Evolutionary conservation across 2,797 vertebrate species (phyloP).

Genomic region (Micromesistius poutassou): DNA sequence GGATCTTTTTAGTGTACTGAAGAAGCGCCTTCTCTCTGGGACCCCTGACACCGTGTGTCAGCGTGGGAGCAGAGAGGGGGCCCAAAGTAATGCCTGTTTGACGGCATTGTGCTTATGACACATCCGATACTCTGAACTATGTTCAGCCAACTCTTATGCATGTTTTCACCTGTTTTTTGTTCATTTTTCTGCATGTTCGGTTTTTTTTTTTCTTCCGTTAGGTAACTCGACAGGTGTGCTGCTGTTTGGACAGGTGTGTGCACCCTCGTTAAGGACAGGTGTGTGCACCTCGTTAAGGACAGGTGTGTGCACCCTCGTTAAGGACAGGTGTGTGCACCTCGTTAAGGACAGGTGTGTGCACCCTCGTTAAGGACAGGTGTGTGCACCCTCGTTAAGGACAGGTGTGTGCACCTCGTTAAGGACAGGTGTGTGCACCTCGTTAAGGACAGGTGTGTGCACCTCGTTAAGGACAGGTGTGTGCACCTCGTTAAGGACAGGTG

Average conservation of each 20-base stretch:
- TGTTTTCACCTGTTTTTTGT: slow-evolving; percentile 60
- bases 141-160: slow-evolving; percentile 92
- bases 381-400: not conserved
- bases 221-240: no score
- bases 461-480: no score
- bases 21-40: slow-evolving; percentile 85
- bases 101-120: slow-evolving; percentile 94
- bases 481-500: not conserved
- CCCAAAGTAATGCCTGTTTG: slow-evolving; percentile 93
- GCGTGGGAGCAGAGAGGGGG: slow-evolving; percentile 80
- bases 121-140: slow-evolving; percentile 98
- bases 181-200: slow-evolving; percentile 26
- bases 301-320: no score
- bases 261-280: not conserved
- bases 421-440: no score
- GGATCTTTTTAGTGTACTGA: slow-evolving; percentile 56
- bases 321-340: no score
- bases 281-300: no score
- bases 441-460: no score
- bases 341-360: no score
- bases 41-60: slow-evolving; percentile 89
- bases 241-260: not conserved
- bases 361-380: no score
- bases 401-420: not conserved
- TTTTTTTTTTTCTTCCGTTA: slow-evolving; percentile 12